These are phyloP conservation scores for Harpalus rubripes DNA, from an alignment of 2,888 invertebrate species.

Conservation along the genomic window DNA sequence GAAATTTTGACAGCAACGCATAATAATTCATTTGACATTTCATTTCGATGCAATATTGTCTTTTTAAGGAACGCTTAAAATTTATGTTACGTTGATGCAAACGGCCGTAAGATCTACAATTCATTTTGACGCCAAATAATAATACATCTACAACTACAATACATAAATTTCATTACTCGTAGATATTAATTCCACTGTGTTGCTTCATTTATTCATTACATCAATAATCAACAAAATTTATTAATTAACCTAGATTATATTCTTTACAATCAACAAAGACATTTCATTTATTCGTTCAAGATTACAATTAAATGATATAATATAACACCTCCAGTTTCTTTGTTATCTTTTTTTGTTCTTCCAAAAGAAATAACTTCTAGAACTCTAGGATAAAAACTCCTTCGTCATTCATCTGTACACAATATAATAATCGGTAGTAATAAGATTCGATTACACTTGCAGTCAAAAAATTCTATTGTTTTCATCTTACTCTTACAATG, in stretches of 20 bases:
- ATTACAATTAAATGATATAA: constrained; percentile 34
- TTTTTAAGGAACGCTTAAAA: too few relatives aligned
- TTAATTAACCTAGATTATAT: constrained; percentile 21
- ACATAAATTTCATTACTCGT: not conserved
- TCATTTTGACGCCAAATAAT: too few relatives aligned
- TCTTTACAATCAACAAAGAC: constrained; percentile 10
- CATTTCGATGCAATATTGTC: too few relatives aligned
- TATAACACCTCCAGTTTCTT: not conserved
- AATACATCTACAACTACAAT: too few relatives aligned
- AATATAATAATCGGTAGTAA: not conserved
- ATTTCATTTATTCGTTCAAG: constrained; percentile 8
- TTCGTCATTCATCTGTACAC: not conserved
- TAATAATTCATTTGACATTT: too few relatives aligned
- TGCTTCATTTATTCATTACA: not conserved
- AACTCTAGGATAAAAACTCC: not conserved
- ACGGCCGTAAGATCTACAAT: too few relatives aligned
- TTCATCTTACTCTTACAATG: too few relatives aligned
- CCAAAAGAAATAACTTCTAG: not conserved
- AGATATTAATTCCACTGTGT: not conserved
- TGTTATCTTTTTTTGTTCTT: not conserved
- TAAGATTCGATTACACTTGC: not conserved
- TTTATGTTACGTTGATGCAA: too few relatives aligned
- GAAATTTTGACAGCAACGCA: too few relatives aligned
- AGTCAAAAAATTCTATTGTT: not conserved
- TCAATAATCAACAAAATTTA: not conserved